Base-by-base conservation (phyloP, 1,140 invertebrate species). In the Platyura marginata region DNA sequence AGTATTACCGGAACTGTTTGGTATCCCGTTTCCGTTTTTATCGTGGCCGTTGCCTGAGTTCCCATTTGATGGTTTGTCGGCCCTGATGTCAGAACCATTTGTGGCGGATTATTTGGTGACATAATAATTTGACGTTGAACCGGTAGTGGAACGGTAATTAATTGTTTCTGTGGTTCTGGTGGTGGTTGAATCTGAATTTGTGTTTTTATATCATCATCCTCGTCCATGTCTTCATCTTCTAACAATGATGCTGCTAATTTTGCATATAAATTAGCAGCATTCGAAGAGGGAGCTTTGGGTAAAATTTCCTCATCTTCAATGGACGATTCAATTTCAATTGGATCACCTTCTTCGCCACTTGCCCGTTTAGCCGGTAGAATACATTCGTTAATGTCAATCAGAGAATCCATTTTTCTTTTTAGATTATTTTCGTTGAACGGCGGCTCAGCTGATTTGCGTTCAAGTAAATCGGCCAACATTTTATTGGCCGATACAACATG, bases 251-350 rank as follows among this genome's bases (percentile, higher is more conserved):
- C 77, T 1, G 76, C 76, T 19, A 80, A 59, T 39, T 76, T 75
- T 0, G 77, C 75, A 50, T 78, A 79, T 9, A 79, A 54, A 57
- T 79, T 79, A 0, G 75, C 77, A 0, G 77, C 76, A n/a, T 75
- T 75, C 2, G 75, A 76, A 0, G 76, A 79, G 0, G 75, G 74
- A 2, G 25, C 6, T 8, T 29, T 29, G 0, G 51, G 44, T 11
- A 69, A 64, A 0, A 57, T 37, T 3, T 69, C 67, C 0, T 57
- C 50, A 11, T 56, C 52, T 9, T 65, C 62, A 5, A 18, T 21
- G 9, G 25, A 40, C 15, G 16, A 36, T 21, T 36, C 40, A 13
- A 29, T 29, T 13, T 8, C 25, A 29, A 29, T 29, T 29, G 25
- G 25, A 29, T 29, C 25, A 13, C 25, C 25, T 8, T 8, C 13